Evolutionary conservation across 2,888 invertebrate genomes (phyloP), one percentile per base, ranked within the genome.

Genomic region (Leistus spinibarbis): DNA sequence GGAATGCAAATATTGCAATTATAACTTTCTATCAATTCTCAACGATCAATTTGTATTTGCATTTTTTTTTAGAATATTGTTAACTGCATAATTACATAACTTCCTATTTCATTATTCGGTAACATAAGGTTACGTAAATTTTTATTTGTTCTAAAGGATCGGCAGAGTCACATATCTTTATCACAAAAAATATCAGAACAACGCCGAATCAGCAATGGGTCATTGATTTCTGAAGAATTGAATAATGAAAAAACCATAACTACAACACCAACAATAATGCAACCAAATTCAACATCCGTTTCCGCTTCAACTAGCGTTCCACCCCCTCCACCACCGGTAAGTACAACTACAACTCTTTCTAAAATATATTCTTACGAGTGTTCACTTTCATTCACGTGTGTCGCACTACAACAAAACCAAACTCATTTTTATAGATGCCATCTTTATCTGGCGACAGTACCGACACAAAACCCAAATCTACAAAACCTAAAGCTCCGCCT

Each of bases 241-340:
- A 81, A 82, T 81, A 79, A 75, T 57, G 19, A 65, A 54, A 56
- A 57, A 65, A n/a, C 17, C 62, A 19, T 40, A 24, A 17, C 72
- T 17, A 62, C 75, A n/a, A 62, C 72, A 64, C 69, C 77, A 64
- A 54, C 78, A 4, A 73, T 76, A 4, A 76, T 75, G 67, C 77
- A 74, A 68, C 75, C 69, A 77, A 76, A 76, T 76, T 76, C 77
- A 72, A 23, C 2, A 73, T 23, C 40, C 13, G 66, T 22, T 64
- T 79, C 66, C 22, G 20, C 24, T 60, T 40, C 22, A 40, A 10
- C 17, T 4, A 23, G 23, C 60, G 84, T 85, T 76, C 88, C 90
- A 53, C 90, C 91, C 19, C 90, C 90, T 20, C 91, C 91, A 60
- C 90, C 90, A 69, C 90, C 90, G 76, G 91, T 91, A 84, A 87